Percentiles rank a stretch among this genome's conserved stretches.
Conservation (phyloP, 2,797 vertebrate species). For the Mus spretus region DNA sequence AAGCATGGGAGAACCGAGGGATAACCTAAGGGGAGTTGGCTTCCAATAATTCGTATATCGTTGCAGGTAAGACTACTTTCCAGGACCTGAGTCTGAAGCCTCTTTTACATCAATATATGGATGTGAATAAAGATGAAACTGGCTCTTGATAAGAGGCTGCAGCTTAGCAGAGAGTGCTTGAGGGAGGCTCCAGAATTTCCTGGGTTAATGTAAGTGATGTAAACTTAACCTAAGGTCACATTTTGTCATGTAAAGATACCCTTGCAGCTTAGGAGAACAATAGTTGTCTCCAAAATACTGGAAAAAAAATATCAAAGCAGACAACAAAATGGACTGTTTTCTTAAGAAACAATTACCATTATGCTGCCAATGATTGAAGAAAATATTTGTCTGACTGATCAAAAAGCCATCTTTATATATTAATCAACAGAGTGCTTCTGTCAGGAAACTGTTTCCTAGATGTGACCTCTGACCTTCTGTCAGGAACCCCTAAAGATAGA, state of each 20-base stretch:
- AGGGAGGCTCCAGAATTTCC: not conserved
- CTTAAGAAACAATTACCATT: not conserved
- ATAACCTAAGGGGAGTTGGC: not conserved
- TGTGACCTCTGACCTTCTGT: not conserved
- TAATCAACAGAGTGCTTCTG: conserved; percentile 10
- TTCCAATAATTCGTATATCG: not conserved
- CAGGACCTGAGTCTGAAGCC: not conserved
- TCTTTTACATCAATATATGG: not conserved
- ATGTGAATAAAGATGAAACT: not conserved
- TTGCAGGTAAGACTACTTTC: conserved; percentile 19
- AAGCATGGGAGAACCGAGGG: not conserved
- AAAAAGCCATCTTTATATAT: not conserved
- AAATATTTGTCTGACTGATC: conserved; percentile 39
- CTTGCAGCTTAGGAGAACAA: not conserved
- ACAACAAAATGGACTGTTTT: conserved; percentile 20
- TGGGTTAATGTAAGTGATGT: conserved; percentile 3
- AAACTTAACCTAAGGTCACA: not conserved
- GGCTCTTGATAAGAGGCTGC: not conserved
- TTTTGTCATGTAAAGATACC: conserved; percentile 38
- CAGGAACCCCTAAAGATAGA: not conserved
- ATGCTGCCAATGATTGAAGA: conserved; percentile 1
- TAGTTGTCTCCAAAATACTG: conserved; percentile 6
- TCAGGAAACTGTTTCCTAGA: not conserved
- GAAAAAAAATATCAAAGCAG: conserved; percentile 24
- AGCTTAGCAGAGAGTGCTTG: not conserved